Conservation (phyloP, 2,113 vertebrate species). For the Rallus limicola region DNA sequence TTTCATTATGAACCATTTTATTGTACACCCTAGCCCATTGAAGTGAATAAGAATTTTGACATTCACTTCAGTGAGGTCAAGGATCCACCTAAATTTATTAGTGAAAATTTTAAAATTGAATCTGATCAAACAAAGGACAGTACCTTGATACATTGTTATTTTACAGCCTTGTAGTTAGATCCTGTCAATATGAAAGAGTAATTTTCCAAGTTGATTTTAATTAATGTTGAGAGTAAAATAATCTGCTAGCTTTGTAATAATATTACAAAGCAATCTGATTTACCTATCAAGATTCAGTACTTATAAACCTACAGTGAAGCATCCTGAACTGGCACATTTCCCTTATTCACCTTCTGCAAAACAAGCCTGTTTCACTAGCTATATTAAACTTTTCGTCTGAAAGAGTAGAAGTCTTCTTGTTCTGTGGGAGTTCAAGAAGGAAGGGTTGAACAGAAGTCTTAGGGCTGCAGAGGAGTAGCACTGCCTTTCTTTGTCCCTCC, state of each 20-base stretch:
- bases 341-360: not conserved
- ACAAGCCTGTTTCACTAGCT: not conserved
- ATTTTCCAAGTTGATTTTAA: slow-evolving; percentile 29
- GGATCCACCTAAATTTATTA: not conserved
- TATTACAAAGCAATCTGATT: slow-evolving; percentile 10
- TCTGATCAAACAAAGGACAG: not conserved
- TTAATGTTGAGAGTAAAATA: not conserved
- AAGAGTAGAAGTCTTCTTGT: not conserved
- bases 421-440: not conserved
- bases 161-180: not conserved
- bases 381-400: not conserved
- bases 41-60: not conserved
- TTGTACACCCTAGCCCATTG: not conserved
- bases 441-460: not conserved
- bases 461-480: not conserved
- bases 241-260: not conserved
- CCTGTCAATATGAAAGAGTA: not conserved
- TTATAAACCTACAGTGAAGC: not conserved
- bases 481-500: not conserved
- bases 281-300: not conserved
- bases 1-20: not conserved
- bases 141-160: not conserved
- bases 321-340: not conserved
- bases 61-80: not conserved
- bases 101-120: not conserved